A percentile compares a stretch with the other conserved stretches of the same genome.
Conservation (phyloP, 2,797 vertebrate species). For the Chromobotia macracanthus region DNA sequence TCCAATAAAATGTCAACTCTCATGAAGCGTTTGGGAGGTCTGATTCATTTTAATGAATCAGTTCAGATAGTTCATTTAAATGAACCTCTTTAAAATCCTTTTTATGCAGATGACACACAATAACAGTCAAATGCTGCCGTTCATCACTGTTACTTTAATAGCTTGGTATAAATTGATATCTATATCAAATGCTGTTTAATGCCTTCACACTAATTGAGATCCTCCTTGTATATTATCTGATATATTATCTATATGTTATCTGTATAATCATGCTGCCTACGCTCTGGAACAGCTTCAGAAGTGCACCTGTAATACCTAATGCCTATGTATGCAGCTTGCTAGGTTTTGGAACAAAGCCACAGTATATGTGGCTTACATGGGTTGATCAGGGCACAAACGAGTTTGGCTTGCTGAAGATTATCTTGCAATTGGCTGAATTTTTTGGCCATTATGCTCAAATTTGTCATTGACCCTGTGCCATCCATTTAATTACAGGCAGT, state of each 20-base stretch:
- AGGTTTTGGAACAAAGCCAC: conserved; percentile 16
- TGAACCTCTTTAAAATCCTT: not conserved
- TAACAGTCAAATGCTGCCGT: no score
- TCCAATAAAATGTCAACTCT: no score
- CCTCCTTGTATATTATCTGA: not conserved
- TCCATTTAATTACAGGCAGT: not conserved
- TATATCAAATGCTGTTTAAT: no score
- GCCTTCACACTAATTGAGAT: not conserved
- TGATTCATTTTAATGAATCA: no score
- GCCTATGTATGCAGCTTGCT: conserved; percentile 10
- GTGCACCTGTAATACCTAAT: not conserved
- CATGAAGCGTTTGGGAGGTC: no score
- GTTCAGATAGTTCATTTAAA: not conserved
- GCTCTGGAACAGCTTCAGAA: not conserved
- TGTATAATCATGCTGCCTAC: not conserved
- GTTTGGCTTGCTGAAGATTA: not conserved
- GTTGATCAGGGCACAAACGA: not conserved
- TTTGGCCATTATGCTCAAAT: not conserved
- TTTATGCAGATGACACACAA: not conserved
- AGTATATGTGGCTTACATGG: conserved; percentile 2
- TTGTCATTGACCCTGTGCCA: not conserved
- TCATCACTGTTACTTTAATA: no score
- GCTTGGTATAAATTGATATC: no score
- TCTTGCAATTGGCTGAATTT: not conserved
- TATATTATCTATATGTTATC: not conserved